Evolutionary conservation across 2,888 invertebrate species (phyloP), one percentile per base, ranked within the genome.

Genomic region (Ochropacha duplaris): DNA sequence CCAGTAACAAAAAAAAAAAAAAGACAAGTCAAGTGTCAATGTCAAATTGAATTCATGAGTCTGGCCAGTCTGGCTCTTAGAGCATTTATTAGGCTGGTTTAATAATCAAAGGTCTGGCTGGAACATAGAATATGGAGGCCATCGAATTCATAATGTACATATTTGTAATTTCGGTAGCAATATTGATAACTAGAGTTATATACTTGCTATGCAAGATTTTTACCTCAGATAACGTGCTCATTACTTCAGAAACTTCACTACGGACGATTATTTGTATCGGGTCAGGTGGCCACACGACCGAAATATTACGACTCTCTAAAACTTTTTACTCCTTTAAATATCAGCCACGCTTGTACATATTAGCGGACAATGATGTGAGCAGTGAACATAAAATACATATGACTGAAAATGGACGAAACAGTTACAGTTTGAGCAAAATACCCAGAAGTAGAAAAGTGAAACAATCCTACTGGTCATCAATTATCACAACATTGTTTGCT

Each of bases 261-360:
- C 82, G 81, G 62, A 95, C 95, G 6, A 72, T 95, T 58, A 91
- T 96, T 67, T 95, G 96, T 66, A 94, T 96, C 59, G 96, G 96
- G 44, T 96, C 96, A 66, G 98, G 98, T 57, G 98, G 98, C 0
- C 99, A 99, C 82, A 99, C 99, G 0, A 96, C 96, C n/a, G 99
- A 99, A 94, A 96, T 99, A 94, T 83, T 99, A 54, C 94, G 95
- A 63, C 91, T 99, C 49, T 83, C 96, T 6, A 89, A 94, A 66
- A 91, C 93, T 28, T 80, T 99, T 50, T 93, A 95, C 71, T 79
- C 85, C n/a, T 75, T 86, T 1, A 94, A 94, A 72, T 98, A 97
- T 80, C 84, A 88, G 0, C 97, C 98, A 0, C 91, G 98, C 56
- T 87, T 95, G 58, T 98, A 98, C 78, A 87, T 98, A 51, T 86